These are phyloP conservation scores for Lamprotornis superbus DNA, from an alignment of 2,113 vertebrate genomes.

Conservation along the genomic window DNA sequence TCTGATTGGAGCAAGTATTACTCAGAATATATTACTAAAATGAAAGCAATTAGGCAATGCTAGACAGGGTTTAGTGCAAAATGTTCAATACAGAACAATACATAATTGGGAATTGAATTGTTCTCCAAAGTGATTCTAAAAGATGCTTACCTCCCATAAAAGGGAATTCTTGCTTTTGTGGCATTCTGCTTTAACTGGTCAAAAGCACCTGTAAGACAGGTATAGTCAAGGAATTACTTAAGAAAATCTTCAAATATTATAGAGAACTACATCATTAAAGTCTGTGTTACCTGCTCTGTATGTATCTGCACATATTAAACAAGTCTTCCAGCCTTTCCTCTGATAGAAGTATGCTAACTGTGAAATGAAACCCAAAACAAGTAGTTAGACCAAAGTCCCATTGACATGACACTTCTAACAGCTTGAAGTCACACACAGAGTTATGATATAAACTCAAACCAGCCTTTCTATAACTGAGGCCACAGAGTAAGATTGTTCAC, in stretches of 20 bases:
- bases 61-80: neutral
- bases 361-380: slow-evolving; percentile 51
- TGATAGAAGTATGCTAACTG: slow-evolving; percentile 98
- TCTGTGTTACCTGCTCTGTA: slow-evolving; percentile 91
- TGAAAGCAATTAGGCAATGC: neutral
- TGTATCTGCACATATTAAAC: slow-evolving; percentile 98
- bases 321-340: slow-evolving; percentile 99
- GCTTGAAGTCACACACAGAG: neutral
- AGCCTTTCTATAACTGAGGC: neutral
- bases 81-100: neutral
- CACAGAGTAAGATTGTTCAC: neutral
- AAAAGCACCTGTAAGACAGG: slow-evolving; percentile 87
- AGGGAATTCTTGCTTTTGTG: slow-evolving; percentile 99
- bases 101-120: rapidly evolving
- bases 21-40: neutral
- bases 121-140: neutral
- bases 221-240: neutral
- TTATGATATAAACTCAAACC: neutral
- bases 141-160: slow-evolving; percentile 92
- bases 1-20: neutral
- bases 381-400: neutral
- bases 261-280: neutral
- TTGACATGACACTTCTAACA: neutral
- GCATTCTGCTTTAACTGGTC: slow-evolving; percentile 99
- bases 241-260: neutral